A percentile compares a stretch with the other conserved stretches of the same genome.
Conservation (phyloP, 2,888 invertebrate genomes). For the Aleiodes testaceus region DNA sequence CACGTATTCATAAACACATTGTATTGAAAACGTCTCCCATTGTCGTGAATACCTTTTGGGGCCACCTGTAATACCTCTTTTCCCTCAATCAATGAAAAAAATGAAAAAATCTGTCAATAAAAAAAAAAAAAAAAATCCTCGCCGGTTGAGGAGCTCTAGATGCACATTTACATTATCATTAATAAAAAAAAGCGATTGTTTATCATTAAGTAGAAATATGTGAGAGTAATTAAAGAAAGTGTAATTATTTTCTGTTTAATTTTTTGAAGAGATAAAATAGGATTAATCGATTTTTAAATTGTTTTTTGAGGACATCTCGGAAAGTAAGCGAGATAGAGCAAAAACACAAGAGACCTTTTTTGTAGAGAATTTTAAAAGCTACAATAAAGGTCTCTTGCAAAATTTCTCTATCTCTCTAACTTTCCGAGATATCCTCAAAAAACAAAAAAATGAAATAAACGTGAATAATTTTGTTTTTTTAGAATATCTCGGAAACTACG, state of each 20-base stretch:
- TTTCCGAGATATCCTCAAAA: too few relatives aligned
- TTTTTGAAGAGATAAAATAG: background rate
- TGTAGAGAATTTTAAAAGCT: too few relatives aligned
- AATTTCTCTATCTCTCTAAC: too few relatives aligned
- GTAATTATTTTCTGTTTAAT: background rate
- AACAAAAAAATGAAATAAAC: too few relatives aligned
- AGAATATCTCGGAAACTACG: too few relatives aligned
- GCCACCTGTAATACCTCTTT: slow-evolving; percentile 32
- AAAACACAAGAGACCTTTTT: background rate
- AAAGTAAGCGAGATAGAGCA: too few relatives aligned
- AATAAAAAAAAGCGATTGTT: slow-evolving; percentile 4
- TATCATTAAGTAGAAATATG: slow-evolving; percentile 1
- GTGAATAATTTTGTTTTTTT: too few relatives aligned
- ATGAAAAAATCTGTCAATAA: slow-evolving; percentile 11
- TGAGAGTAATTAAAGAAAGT: slow-evolving; percentile 1
- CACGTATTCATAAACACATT: background rate
- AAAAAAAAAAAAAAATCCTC: slow-evolving; percentile 14
- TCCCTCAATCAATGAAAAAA: slow-evolving; percentile 8
- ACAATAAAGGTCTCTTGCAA: too few relatives aligned
- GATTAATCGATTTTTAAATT: too few relatives aligned
- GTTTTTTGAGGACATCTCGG: too few relatives aligned
- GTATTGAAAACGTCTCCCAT: slow-evolving; percentile 17
- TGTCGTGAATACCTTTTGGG: slow-evolving; percentile 16
- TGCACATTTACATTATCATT: background rate
- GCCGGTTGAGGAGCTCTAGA: slow-evolving; percentile 3